These are phyloP conservation scores for Eudyptes chrysolophus DNA, from an alignment of 2,113 vertebrate genomes.

Conservation along the genomic window DNA sequence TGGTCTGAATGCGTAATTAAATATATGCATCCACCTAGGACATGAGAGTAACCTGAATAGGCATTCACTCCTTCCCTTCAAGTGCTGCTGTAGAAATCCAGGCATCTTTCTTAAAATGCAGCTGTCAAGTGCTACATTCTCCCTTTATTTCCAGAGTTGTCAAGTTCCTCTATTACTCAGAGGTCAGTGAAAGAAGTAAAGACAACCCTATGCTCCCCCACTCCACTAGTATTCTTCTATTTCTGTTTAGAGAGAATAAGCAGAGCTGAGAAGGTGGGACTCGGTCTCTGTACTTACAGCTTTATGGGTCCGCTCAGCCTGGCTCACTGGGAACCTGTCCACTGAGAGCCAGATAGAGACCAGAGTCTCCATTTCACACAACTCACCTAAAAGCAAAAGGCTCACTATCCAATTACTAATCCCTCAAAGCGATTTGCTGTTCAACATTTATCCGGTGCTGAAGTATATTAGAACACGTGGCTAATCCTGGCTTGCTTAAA, in stretches of 20 bases:
- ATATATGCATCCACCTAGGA: background rate
- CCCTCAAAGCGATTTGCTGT: slow-evolving; percentile 44
- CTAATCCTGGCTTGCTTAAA: slow-evolving; percentile 33
- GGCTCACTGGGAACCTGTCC: background rate
- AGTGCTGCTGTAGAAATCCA: background rate
- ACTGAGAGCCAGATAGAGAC: background rate
- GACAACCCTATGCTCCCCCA: background rate
- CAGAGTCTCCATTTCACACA: slow-evolving; percentile 12
- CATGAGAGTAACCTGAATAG: rapidly evolving
- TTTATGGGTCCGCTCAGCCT: background rate
- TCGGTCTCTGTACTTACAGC: background rate
- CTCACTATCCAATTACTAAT: slow-evolving; percentile 47
- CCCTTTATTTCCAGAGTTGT: background rate
- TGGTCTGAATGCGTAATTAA: background rate
- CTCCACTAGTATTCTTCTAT: background rate
- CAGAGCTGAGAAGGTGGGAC: background rate
- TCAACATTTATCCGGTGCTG: slow-evolving; percentile 20
- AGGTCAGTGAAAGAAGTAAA: background rate
- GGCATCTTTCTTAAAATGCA: background rate
- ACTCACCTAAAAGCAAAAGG: slow-evolving; percentile 49
- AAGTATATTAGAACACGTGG: background rate
- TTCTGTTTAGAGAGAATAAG: background rate
- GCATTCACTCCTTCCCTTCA: background rate
- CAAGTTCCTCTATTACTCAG: background rate
- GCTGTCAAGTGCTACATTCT: background rate